Evolutionary conservation across 2,888 invertebrate genomes (phyloP), one percentile per base, ranked within the genome.

Genomic region (Pecten maximus): DNA sequence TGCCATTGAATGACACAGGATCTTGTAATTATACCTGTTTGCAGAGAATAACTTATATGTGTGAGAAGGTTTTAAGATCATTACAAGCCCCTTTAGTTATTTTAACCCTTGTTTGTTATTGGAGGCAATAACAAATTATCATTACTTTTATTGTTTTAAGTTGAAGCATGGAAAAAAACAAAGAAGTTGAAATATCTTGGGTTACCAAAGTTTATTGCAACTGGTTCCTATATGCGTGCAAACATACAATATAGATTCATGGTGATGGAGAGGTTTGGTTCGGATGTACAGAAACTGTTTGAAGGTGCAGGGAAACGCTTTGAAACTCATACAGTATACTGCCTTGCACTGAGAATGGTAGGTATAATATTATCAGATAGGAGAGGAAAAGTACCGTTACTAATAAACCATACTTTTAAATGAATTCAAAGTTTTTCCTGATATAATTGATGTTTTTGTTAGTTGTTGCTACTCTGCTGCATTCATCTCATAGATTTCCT

Each of bases 201-300:
- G 23, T 98, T 99, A 97, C 99, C 99, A 0, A 97, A 98, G 91
- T 99, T 98, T 96, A 98, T 99, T 91, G 98, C 98, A 19, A 98
- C 98, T 89, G 99, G 99, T 0, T 98, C 98, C 8, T 98, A 99
- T 96, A 97, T 97, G 90, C 98, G 97, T 94, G 97, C 98, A n/a
- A 98, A 97, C 40, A 92, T 98, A 74, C 98, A 98, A 94, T 99
- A 98, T 96, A 97, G 99, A 91, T 99, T 99, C 97, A 97, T 99
- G 94, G 98, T 99, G n/a, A 97, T 99, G 96, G 98, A 99, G 6
- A 98, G 98, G 92, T 99, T 98, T 96, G 98, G 98, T 93, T 97
- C 98, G 91, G 99, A 99, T 97, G 97, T 99, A 87, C 97, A 99
- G 95, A 98, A 98, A 96, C 97, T 99, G 60, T 98, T 99, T 91